Base-by-base conservation (phyloP, 2,113 vertebrate species). In the Zosterops japonicus region DNA sequence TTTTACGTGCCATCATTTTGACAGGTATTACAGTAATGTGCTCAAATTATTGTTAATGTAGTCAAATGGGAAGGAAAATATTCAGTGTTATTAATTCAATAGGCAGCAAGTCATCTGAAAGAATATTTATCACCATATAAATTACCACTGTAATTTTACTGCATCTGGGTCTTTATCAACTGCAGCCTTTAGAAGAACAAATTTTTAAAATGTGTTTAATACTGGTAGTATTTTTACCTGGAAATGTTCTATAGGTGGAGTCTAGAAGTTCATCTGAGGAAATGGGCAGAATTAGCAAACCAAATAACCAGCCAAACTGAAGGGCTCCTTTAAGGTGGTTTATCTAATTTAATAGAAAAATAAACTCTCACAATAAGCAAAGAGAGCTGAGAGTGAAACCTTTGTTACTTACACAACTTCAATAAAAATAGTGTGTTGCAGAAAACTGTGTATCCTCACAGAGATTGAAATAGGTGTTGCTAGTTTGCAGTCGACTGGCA, bases 11-110 rank as follows among this genome's bases (percentile, higher is more conserved):
- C 3, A 0, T 82, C 25, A 50, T 93, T 87, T 89, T 91, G 46
- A 91, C 46, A 94, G 50, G 27, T 60, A 61, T 69, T 87, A 56
- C 46, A 72, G 53, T 76, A 82, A 46, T 31, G 6, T 79, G 27
- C 74, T 79, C 24, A 72, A 76, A 76, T 93, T 89, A 75, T 55
- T 89, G 60, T 82, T 93, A 91, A 82, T 81, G 23, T 89, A 68
- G 87, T 53, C 79, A 44, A 91, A 84, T 84, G 71, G n/a, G 24
- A 89, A 89, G 31, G 33, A 87, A 94, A 91, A 93, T 85, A 84
- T 27, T 92, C 53, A 52, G 4, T 70, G 39, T 31, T 84, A 59
- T 61, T 87, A 82, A 91, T 95, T 93, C 69, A 78, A 87, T 8
- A 84, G 41, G 44, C 35, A 91, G 53, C 82, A 93, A 82, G 28